phyloP scores from a whole-genome alignment of 2,113 vertebrate species.

The Cepphus grylle region DNA sequence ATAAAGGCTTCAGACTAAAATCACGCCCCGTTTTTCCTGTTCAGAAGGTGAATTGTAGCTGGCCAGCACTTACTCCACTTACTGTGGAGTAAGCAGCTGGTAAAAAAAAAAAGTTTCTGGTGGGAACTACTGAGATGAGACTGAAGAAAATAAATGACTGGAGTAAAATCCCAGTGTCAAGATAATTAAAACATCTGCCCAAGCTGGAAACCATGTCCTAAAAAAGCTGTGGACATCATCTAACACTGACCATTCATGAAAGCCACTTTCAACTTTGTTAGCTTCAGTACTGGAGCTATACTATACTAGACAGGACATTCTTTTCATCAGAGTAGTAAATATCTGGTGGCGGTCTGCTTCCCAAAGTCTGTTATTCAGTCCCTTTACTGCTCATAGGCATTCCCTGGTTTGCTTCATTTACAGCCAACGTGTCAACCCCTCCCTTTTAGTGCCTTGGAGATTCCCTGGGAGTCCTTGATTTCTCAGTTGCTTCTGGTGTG shows the following conservation, averaged over 20 bases:
- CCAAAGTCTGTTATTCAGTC: neutral
- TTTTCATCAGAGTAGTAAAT: neutral
- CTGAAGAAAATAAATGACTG: neutral
- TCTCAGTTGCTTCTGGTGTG: neutral
- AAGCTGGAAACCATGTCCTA: neutral
- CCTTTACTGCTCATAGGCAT: neutral
- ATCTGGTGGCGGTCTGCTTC: neutral
- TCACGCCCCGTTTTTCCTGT: neutral
- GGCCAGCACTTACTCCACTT: too few species aligned
- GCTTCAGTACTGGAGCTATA: neutral
- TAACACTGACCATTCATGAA: neutral
- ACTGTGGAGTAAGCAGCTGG: neutral
- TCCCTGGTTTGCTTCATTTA: neutral
- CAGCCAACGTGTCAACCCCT: neutral
- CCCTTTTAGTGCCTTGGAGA: neutral
- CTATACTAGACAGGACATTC: neutral
- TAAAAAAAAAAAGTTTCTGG: neutral
- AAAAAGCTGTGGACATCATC: neutral
- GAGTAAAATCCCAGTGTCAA: neutral
- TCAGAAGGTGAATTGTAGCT: neutral
- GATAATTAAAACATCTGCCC: neutral
- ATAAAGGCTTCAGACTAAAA: neutral
- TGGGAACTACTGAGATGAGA: neutral
- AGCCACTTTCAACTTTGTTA: neutral
- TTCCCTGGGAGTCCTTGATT: neutral